These are phyloP conservation scores for Fulica atra DNA, from an alignment of 2,113 vertebrate species.

Conservation along the genomic window DNA sequence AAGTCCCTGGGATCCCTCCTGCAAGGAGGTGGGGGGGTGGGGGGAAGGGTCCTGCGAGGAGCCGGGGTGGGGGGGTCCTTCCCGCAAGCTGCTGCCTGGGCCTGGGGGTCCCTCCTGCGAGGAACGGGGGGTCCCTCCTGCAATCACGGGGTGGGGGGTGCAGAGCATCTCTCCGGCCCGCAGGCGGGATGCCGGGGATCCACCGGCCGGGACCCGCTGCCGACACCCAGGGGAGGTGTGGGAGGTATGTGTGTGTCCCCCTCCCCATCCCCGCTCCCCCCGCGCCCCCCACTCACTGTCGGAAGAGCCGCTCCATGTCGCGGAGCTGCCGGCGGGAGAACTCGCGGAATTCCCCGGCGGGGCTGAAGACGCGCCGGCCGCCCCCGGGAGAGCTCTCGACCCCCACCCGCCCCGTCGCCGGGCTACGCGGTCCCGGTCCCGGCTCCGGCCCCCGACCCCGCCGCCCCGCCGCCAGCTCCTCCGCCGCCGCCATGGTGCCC, in stretches of 20 bases:
- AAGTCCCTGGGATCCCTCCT: not conserved
- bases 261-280: too few relatives aligned
- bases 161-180: not conserved
- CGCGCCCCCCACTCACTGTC: conserved; percentile 80
- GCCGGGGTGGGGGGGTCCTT: not conserved
- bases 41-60: not conserved
- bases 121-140: not conserved
- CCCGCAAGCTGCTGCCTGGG: too few relatives aligned
- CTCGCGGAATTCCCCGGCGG: conserved; percentile 93
- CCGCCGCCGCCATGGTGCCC: conserved; percentile 80
- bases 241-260: too few relatives aligned
- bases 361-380: conserved; percentile 89
- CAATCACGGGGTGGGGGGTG: too few relatives aligned
- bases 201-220: not conserved
- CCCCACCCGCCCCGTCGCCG: conserved; percentile 75
- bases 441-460: conserved; percentile 79
- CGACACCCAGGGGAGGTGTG: not conserved
- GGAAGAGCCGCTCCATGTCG: conserved; percentile 95
- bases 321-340: conserved; percentile 94
- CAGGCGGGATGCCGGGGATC: too few relatives aligned
- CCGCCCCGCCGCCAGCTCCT: conserved; percentile 82
- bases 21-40: too few relatives aligned
- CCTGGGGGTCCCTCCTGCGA: not conserved
- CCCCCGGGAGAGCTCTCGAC: conserved; percentile 78
- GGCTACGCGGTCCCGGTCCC: conserved; percentile 71